Conservation (phyloP, 1,140 invertebrate species). For the Cylas formicarius region DNA sequence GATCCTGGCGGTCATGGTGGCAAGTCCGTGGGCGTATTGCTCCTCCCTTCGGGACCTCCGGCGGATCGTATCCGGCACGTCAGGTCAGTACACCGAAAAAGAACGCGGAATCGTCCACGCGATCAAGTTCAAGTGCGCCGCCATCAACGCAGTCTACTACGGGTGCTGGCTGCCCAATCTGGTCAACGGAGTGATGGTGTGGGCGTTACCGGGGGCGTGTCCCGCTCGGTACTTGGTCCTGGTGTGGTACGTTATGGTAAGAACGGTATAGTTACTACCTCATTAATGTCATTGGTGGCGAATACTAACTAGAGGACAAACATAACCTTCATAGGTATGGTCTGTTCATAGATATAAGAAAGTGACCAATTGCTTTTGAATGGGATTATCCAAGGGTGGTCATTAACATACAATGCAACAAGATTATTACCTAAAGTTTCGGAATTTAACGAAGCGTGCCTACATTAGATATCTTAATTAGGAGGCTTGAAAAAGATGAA, state of each 20-base stretch:
- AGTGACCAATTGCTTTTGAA: too few relatives aligned
- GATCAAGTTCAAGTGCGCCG: slow-evolving; percentile 63
- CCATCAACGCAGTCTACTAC: slow-evolving; percentile 72
- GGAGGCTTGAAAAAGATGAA: too few relatives aligned
- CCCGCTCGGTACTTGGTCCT: slow-evolving; percentile 59
- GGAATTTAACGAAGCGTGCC: too few relatives aligned
- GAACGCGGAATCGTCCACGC: slow-evolving; percentile 64
- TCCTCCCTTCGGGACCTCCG: slow-evolving; percentile 57
- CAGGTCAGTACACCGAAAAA: slow-evolving; percentile 59
- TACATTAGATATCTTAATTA: too few relatives aligned
- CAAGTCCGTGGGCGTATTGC: slow-evolving; percentile 65
- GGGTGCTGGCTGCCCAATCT: slow-evolving; percentile 77
- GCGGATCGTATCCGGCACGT: slow-evolving; percentile 51
- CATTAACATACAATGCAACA: too few relatives aligned
- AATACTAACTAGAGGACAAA: too few relatives aligned
- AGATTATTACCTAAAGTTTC: too few relatives aligned
- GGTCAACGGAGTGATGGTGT: slow-evolving; percentile 66
- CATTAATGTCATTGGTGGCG: too few relatives aligned
- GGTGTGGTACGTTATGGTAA: slow-evolving; percentile 76
- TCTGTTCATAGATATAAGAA: too few relatives aligned
- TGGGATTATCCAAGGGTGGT: too few relatives aligned
- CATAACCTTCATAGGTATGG: too few relatives aligned
- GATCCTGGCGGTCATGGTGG: slow-evolving; percentile 64
- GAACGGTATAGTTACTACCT: too few relatives aligned
- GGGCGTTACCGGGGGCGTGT: slow-evolving; percentile 67